Evolutionary conservation across 1,140 invertebrate genomes (phyloP).

Genomic region (Pseudomyrmex dendroicus): DNA sequence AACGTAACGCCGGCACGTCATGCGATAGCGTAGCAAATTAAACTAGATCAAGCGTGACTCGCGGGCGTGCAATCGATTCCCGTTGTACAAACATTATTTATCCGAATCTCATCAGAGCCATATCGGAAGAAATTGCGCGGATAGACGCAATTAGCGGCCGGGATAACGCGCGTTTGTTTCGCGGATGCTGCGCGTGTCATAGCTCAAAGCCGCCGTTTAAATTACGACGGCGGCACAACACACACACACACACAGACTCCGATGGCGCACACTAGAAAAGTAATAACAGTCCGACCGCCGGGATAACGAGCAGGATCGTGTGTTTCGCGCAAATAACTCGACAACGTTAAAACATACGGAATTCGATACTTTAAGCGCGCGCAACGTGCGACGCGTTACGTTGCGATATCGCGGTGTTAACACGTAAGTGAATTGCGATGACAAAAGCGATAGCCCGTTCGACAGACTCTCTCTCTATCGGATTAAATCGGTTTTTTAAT

Average conservation of each 20-base stretch:
- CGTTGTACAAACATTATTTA: conserved; percentile 31
- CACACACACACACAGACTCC: background rate
- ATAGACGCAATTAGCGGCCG: conserved; percentile 38
- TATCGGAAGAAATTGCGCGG: conserved; percentile 21
- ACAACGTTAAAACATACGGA: conserved; percentile 19
- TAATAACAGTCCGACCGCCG: conserved; percentile 23
- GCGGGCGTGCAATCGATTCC: conserved; percentile 6
- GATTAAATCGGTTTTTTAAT: background rate
- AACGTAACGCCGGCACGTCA: conserved; percentile 12
- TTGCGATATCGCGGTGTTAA: background rate
- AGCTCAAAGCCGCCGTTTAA: conserved; percentile 35
- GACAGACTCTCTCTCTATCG: too few relatives aligned
- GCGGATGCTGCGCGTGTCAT: conserved; percentile 20
- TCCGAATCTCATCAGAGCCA: conserved; percentile 28
- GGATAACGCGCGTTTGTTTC: conserved; percentile 28
- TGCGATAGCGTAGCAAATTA: conserved; percentile 39
- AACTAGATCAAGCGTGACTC: conserved; percentile 13
- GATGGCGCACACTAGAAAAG: background rate
- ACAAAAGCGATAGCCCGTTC: background rate
- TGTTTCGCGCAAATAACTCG: conserved; percentile 23
- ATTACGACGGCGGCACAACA: conserved; percentile 7
- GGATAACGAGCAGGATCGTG: conserved; percentile 20
- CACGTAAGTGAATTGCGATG: background rate
- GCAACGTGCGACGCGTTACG: background rate
- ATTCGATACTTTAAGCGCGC: conserved; percentile 6